Evolutionary conservation across 2,113 vertebrate genomes (phyloP), one percentile per base, ranked within the genome.

Genomic region (Amblyopsis rosae): DNA sequence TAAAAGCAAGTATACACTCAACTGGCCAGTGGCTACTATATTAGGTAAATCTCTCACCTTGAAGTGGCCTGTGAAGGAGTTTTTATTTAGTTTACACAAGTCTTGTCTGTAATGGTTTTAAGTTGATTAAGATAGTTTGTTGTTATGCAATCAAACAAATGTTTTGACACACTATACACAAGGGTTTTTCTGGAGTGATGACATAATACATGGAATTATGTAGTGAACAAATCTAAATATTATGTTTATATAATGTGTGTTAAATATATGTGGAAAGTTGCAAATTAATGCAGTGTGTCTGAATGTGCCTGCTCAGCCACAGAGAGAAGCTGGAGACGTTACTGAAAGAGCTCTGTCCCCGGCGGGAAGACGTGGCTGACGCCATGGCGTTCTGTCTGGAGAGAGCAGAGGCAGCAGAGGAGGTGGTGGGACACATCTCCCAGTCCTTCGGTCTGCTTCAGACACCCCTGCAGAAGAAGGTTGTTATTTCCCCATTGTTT

Each of bases 301-400:
- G 65, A 56, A 26, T 41, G 26, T 26, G 35, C 35, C 68, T 19
- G 35, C 15, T 53, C 77, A 94, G 93, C 55, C 91, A 93, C 87
- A 87, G 83, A 75, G 88, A 92, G 73, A 88, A 75, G 62, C 81
- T 94, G 79, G 92, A 93, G 81, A 70, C 65, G 0, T 59, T 93
- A 55, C 80, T 94, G 10, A 80, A 87, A 55, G 90, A 89, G 48
- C 87, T 94, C 66, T 87, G 81, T 1, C 89, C 93, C 0, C 88
- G 85, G 68, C 83, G 87, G 66, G 90, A 85, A 5, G 86, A 90
- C 3, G 59, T 94, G 0, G 92, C 89, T 17, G 85, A 77, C 0
- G 86, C 90, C 56, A 94, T 94, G 93, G 70, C 92, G 59, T 93
- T 93, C 78, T 94, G 93, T 77, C 84, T 94, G 1, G 85, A 93